A percentile compares a stretch with the other conserved stretches of the same genome.
Evolutionary conservation across 30 jellyfish, hydroid and myxozoan genomes (phyloP).

Genomic region (Aurelia coerulea): DNA sequence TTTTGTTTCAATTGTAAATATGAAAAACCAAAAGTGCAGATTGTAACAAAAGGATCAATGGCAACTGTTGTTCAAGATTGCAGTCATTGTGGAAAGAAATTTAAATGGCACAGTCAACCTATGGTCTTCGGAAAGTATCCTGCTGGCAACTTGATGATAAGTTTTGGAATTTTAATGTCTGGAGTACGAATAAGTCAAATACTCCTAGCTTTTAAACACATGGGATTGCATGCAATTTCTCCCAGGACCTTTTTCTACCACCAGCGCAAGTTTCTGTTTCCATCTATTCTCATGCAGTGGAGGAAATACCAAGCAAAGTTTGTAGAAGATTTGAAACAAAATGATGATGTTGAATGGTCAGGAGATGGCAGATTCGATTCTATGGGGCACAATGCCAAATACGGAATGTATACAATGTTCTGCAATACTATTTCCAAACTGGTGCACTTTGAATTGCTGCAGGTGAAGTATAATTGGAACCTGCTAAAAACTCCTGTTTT

Average conservation of each 20-base stretch:
- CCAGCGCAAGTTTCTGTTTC: constrained; percentile 13
- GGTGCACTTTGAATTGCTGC: constrained; percentile 1
- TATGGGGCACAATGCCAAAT: constrained; percentile 22
- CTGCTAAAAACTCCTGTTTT: neutral
- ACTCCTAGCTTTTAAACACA: constrained; percentile 13
- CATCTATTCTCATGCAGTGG: constrained; percentile 27
- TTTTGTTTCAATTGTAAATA: constrained; percentile 22
- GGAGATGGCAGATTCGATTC: constrained; percentile 9
- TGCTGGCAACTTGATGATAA: constrained; percentile 1
- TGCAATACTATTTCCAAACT: constrained; percentile 16
- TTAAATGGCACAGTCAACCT: constrained; percentile 27
- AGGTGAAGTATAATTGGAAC: neutral
- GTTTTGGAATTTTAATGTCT: constrained; percentile 2
- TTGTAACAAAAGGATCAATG: constrained; percentile 29
- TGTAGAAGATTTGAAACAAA: neutral
- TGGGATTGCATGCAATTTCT: constrained; percentile 19
- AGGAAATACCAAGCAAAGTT: constrained; percentile 1
- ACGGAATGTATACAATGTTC: constrained; percentile 4
- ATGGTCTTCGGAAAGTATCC: neutral
- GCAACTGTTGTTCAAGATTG: constrained; percentile 29
- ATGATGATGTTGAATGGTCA: neutral
- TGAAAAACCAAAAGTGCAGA: constrained; percentile 11
- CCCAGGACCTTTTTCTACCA: constrained; percentile 7
- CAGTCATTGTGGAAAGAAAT: constrained; percentile 17
- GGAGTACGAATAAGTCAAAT: constrained; percentile 11